phyloP scores from a whole-genome alignment of 2,113 vertebrate genomes.

The Ctenodactylus gundi region DNA sequence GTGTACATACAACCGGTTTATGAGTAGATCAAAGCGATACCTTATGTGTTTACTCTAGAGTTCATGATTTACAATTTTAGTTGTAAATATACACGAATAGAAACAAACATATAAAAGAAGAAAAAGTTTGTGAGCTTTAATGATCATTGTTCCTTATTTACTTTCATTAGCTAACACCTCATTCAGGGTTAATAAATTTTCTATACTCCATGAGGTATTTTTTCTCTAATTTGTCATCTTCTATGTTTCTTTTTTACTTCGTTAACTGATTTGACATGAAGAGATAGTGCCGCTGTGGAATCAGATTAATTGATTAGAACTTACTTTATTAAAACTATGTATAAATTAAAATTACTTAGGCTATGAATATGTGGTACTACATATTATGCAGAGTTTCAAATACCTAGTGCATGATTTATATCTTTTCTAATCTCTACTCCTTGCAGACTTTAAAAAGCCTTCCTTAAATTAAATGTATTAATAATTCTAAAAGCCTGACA shows the following conservation, averaged over 20 bases:
- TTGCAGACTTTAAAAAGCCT: background rate
- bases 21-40: background rate
- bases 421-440: background rate
- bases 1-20: background rate
- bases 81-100: background rate
- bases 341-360: background rate
- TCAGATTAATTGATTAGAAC: background rate
- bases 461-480: background rate
- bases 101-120: background rate
- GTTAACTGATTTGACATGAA: background rate
- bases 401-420: background rate
- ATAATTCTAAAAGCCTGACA: background rate
- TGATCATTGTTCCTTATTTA: background rate
- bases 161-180: background rate
- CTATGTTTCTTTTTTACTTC: background rate
- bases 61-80: background rate
- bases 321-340: background rate
- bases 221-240: background rate
- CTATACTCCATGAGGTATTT: background rate
- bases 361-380: background rate
- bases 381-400: background rate
- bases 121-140: background rate
- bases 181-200: background rate
- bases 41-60: background rate
- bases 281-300: background rate